Evolutionary conservation across 2,113 vertebrate species (phyloP).

Genomic region (Dinomys branickii): DNA sequence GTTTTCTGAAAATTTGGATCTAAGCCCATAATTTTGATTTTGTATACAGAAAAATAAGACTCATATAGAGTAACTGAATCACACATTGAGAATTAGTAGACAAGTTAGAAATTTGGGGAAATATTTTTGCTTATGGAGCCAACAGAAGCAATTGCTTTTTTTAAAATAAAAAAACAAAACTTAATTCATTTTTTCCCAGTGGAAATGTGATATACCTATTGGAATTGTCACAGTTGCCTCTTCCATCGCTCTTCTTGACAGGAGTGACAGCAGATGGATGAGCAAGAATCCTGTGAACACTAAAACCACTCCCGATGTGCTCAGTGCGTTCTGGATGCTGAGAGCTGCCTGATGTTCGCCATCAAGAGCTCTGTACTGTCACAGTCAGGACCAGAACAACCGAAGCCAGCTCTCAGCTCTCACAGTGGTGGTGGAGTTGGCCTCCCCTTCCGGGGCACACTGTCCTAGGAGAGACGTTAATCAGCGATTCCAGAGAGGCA

Average conservation of each 20-base stretch:
- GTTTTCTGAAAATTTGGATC: background rate
- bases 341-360: too few species aligned
- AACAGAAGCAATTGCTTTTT: conserved; percentile 3
- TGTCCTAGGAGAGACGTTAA: background rate
- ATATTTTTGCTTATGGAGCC: background rate
- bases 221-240: background rate
- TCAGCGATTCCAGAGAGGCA: background rate
- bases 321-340: background rate
- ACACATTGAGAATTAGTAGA: background rate
- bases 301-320: background rate
- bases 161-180: background rate
- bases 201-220: background rate
- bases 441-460: background rate
- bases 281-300: background rate
- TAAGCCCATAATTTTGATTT: background rate
- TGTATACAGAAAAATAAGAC: background rate
- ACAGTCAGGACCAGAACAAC: background rate
- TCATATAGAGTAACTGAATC: background rate
- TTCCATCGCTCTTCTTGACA: background rate
- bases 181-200: background rate
- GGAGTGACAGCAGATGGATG: background rate
- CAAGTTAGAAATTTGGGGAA: background rate
- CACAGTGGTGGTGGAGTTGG: background rate
- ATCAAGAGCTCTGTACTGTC: background rate
- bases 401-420: background rate